Evolutionary conservation across 2,888 invertebrate genomes (phyloP), one percentile per base, ranked within the genome.

Genomic region (Amiota communis): DNA sequence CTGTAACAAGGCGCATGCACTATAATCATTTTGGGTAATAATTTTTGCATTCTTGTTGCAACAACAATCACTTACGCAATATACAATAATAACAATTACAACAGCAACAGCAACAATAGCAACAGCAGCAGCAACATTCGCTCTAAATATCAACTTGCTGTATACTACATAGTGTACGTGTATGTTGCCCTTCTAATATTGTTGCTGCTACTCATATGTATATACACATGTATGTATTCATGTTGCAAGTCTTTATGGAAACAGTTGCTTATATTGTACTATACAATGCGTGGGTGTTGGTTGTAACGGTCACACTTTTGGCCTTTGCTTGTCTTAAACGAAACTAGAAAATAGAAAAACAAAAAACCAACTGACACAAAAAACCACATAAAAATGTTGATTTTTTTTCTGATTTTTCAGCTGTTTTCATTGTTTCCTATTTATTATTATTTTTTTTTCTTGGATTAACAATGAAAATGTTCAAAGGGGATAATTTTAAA

Each of bases 231-330:
- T 3, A 23, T 23, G 3, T 36, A 36, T 36, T 36, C 36, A 36
- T 36, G 36, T 36, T 36, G 36, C 36, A 36, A 36, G 36, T 36
- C 36, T 36, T 6, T 36, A 36, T 36, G 6, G 8, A 36, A 36
- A 36, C 36, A 36, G 36, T 36, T 36, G 36, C 36, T 17, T 8
- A 20, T 57, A 20, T n/a, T n/a, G n/a, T n/a, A n/a, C n/a, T n/a
- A n/a, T n/a, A n/a, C n/a, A n/a, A n/a, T 61, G 61, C 15, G 59
- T 59, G 59, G 61, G 61, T 61, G 61, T 61, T 61, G 61, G 11
- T 23, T 23, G 11, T 36, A 61, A 61, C 61, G 61, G 61, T 61
- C 23, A 61, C 23, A 61, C 20, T 61, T 61, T 20, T 61, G 61
- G 57, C n/a, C 15, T 61, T 20, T 36, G 36, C 6, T 61, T 23